Evolutionary conservation across 2,113 vertebrate genomes (phyloP), one percentile per base, ranked within the genome.

Genomic region (Rhinoderma darwinii): DNA sequence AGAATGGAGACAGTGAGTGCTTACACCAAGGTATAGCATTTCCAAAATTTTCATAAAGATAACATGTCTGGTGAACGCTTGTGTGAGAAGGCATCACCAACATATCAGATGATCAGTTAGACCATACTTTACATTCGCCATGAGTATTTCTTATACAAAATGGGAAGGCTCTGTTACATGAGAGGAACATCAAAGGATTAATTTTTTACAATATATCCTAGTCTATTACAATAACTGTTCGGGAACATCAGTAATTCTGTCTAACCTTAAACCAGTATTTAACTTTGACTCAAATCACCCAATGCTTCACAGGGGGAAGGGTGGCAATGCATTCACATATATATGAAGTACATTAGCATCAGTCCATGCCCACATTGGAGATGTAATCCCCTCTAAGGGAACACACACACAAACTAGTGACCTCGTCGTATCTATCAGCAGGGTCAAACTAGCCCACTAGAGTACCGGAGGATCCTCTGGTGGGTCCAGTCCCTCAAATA

Each of bases 61-160:
- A 76, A 63, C 70, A 84, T 75, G 83, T 44, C 81, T 70, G 63
- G 81, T 47, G 72, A 83, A 83, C 30, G 63, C 68, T 84, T 84
- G 30, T 84, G 25, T 73, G 44, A 84, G 35, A 72, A 44, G 72
- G 25, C 37, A 68, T 66, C 41, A 76, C 51, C 51, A 56, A 35
- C 84, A 77, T 85, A 77, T 85, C 84, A 78, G 73, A 59, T 85
- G 84, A 63, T 66, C 84, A 56, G 56, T 77, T 25, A 78, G 39
- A 27, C 39, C 41, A 77, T 35, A 77, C 56, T 10, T 59, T 84
- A 43, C 37, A 76, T 44, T 84, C 15, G 56, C 74, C 73, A 77
- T 66, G 41, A 78, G 11, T 35, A 44, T 66, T 41, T 63, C 27
- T 66, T 32, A 63, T 85, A 43, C 84, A 66, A 50, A 32, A 20